These are phyloP conservation scores for Agrochola circellaris DNA, from an alignment of 2,888 invertebrate species.

Conservation along the genomic window DNA sequence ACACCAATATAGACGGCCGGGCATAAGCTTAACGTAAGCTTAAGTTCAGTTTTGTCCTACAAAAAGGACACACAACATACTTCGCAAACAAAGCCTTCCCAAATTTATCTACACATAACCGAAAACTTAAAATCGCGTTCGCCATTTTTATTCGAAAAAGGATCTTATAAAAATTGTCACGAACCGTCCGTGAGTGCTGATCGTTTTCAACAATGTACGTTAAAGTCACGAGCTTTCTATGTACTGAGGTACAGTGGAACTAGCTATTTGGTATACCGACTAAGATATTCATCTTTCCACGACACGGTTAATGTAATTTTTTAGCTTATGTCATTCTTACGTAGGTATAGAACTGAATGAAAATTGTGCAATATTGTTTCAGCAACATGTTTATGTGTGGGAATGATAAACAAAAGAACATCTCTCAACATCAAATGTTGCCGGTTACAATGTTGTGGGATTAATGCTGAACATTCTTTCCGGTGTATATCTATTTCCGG, in stretches of 20 bases:
- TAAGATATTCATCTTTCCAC: not conserved
- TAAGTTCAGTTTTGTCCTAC: constrained; percentile 18
- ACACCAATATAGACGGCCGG: constrained; percentile 2
- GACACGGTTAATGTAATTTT: too few relatives aligned
- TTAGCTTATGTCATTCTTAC: too few relatives aligned
- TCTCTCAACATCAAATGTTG: not conserved
- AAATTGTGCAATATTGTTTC: too few relatives aligned
- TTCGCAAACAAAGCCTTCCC: constrained; percentile 25
- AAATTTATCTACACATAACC: constrained; percentile 28
- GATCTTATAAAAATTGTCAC: constrained; percentile 59
- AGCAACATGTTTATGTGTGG: too few relatives aligned
- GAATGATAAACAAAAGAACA: not conserved
- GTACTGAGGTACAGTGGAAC: constrained; percentile 21
- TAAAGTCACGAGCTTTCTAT: constrained; percentile 40
- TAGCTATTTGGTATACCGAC: not conserved
- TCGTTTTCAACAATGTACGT: constrained; percentile 56
- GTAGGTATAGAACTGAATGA: too few relatives aligned
- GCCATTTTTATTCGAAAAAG: constrained; percentile 42
- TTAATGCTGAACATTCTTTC: not conserved
- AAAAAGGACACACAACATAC: constrained; percentile 34
- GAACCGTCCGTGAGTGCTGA: constrained; percentile 53
- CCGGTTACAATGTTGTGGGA: not conserved
- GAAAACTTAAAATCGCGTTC: constrained; percentile 42
- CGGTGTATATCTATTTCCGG: too few relatives aligned
- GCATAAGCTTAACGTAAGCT: constrained; percentile 33